Evolutionary conservation across 2,888 invertebrate genomes (phyloP), one percentile per base, ranked within the genome.

Genomic region (Lasius platythorax): DNA sequence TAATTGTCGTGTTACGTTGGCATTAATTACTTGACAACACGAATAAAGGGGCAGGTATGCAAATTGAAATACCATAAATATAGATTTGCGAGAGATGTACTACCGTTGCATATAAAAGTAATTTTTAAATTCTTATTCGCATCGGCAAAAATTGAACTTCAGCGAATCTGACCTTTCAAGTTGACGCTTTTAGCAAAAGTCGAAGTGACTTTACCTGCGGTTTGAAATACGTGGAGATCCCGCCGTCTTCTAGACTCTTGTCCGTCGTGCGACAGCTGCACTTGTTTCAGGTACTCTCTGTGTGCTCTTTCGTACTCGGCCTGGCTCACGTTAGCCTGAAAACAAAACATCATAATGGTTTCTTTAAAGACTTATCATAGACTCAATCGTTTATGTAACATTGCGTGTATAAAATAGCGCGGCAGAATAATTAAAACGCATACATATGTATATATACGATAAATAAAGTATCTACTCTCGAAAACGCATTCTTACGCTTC

Each of bases 291-390:
- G 94, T 97, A 97, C 93, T 96, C 95, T 88, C 95, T 95, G 95
- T 96, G 96, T 95, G 96, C 96, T 88, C 95, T 95, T 82, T 95
- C 95, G 94, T 96, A 97, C 93, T 97, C 97, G 87, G 95, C 94
- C 94, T 96, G 96, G 91, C 97, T 97, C 90, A 97, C 96, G 95
- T 97, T 97, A 91, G 96, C 96, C 97, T 97, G 95, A 63, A 95
- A 95, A 91, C 85, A 91, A 90, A 92, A 86, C 40, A 40, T 67
- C 37, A 72, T 61, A 79, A 79, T 79, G 61, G 61, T 46, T 72
- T 79, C 43, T 46, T 79, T 46, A 72, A 79, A 79, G 46, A 46
- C 70, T 58, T 58, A 79, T 70, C 79, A 79, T 79, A 58, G 70
- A 67, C 53, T 78, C 56, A 46, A 61, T 37, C 33, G 72, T 43